phyloP scores from a whole-genome alignment of 2,113 vertebrate species.

The Agapornis roseicollis region DNA sequence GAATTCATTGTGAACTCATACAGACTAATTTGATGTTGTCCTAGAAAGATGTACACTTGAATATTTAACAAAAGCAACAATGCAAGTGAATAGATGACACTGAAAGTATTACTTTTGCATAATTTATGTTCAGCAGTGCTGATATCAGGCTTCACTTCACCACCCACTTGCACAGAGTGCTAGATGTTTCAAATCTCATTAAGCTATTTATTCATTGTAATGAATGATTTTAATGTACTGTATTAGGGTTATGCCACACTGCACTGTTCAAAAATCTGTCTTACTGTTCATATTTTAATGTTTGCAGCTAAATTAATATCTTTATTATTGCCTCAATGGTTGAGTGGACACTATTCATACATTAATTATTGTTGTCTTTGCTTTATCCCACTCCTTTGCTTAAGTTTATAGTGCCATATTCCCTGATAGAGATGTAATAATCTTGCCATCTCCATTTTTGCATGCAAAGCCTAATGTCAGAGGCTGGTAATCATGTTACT shows the following conservation, averaged over 20 bases:
- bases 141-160: slow-evolving; percentile 68
- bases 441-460: background rate
- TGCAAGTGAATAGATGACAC: slow-evolving; percentile 63
- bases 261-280: slow-evolving; percentile 75
- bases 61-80: slow-evolving; percentile 82
- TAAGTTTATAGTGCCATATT: background rate
- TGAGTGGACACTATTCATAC: slow-evolving; percentile 64
- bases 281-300: slow-evolving; percentile 65
- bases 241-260: slow-evolving; percentile 69
- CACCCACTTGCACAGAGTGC: slow-evolving; percentile 56
- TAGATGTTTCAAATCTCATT: slow-evolving; percentile 77
- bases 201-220: slow-evolving; percentile 79
- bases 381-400: background rate
- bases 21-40: slow-evolving; percentile 80
- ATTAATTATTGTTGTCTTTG: slow-evolving; percentile 70
- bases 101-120: slow-evolving; percentile 80
- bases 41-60: slow-evolving; percentile 79
- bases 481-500: background rate
- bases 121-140: slow-evolving; percentile 81
- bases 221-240: slow-evolving; percentile 78
- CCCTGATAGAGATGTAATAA: background rate
- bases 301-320: slow-evolving; percentile 74
- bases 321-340: slow-evolving; percentile 74
- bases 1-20: slow-evolving; percentile 68
- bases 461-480: background rate